Evolutionary conservation across 2,888 invertebrate genomes (phyloP).

Genomic region (Aphodius granarius): DNA sequence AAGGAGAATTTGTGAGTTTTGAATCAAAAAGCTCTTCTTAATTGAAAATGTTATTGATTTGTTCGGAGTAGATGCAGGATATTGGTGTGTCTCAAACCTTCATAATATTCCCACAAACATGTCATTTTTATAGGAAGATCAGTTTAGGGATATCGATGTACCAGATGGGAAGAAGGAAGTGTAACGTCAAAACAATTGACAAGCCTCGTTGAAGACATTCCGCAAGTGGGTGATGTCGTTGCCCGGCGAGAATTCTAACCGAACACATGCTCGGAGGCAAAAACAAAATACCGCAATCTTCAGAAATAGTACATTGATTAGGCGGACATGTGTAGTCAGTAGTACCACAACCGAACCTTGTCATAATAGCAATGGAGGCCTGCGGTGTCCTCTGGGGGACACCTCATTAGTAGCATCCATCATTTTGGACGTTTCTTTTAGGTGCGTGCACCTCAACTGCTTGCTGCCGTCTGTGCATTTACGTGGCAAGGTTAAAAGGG

Average conservation of each 20-base stretch:
- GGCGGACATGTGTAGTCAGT: conserved; percentile 43
- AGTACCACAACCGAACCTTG: conserved; percentile 30
- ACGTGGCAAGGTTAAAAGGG: conserved; percentile 26
- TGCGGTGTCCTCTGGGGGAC: conserved; percentile 38
- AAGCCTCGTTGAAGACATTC: background rate
- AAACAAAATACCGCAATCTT: conserved; percentile 34
- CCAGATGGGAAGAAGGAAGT: background rate
- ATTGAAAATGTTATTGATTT: too few species aligned
- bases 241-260: conserved; percentile 37
- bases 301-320: conserved; percentile 45
- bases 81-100: too few species aligned
- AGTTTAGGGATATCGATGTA: background rate
- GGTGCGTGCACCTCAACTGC: conserved; percentile 25
- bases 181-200: background rate
- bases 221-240: background rate
- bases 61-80: background rate
- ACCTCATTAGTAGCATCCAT: conserved; percentile 52
- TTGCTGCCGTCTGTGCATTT: conserved; percentile 26
- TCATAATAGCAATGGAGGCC: conserved; percentile 46
- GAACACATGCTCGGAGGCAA: background rate
- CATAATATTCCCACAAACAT: background rate
- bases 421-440: conserved; percentile 41
- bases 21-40: too few species aligned
- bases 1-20: too few species aligned
- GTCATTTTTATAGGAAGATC: background rate